A percentile compares a stretch with the other conserved stretches of the same genome.
Evolutionary conservation across 2,888 invertebrate genomes (phyloP).

Genomic region (Ornithoptera alexandrae): DNA sequence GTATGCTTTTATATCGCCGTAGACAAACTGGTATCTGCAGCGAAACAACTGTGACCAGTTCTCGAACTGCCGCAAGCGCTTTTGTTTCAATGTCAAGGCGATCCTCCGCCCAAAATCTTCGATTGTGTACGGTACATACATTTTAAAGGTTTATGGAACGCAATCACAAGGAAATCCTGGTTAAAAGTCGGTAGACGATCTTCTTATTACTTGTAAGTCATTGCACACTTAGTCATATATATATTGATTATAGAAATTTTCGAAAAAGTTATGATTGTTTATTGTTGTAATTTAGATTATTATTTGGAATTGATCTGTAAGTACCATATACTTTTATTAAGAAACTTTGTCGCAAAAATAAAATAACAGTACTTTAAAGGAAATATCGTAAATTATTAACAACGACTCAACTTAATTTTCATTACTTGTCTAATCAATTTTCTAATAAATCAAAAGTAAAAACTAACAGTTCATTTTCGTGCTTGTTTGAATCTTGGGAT

Average conservation of each 20-base stretch:
- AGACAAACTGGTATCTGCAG: conserved; percentile 60
- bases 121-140: conserved; percentile 33
- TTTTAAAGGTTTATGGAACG: conserved; percentile 21
- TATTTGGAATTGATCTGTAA: not conserved
- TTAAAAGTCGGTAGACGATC: conserved; percentile 26
- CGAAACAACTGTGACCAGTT: conserved; percentile 16
- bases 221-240: too few species aligned
- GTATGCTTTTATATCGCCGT: conserved; percentile 69
- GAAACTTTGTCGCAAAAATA: too few species aligned
- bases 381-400: too few species aligned
- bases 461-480: too few species aligned
- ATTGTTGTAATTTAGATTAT: not conserved
- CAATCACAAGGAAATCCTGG: conserved; percentile 37
- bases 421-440: too few species aligned
- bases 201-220: not conserved
- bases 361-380: too few species aligned
- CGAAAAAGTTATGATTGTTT: too few species aligned
- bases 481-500: too few species aligned
- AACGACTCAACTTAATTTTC: too few species aligned
- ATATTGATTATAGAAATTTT: too few species aligned
- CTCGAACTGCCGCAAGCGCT: conserved; percentile 51
- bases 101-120: conserved; percentile 43
- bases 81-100: conserved; percentile 70
- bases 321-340: too few species aligned
- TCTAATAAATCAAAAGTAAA: too few species aligned